Evolutionary conservation across 2,888 invertebrate genomes (phyloP), one percentile per base, ranked within the genome.

Genomic region (Gerris lacustris): DNA sequence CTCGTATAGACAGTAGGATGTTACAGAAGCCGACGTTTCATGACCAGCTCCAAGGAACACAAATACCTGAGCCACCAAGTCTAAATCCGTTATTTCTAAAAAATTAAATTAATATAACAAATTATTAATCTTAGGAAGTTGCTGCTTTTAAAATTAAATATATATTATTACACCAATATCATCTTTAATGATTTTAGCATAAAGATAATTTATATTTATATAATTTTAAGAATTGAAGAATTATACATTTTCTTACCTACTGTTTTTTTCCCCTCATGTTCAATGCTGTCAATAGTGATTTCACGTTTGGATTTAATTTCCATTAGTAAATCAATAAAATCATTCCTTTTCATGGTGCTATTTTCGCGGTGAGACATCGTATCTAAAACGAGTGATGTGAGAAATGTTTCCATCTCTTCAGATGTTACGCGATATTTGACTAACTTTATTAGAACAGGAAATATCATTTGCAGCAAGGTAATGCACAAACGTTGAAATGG

Each of bases 1-100:
- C 78, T 85, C 84, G 76, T 86, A 82, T 62, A 86, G 79, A 6
- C 84, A 79, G 76, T 85, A 85, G 43, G 84, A 83, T 67, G 86
- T 80, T 0, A 85, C 84, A 0, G 85, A 83, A 0, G 85, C 84
- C 0, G 84, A 83, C 0, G 84, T 84, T 76, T 84, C 84, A 74
- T 81, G 83, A 2, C 84, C 84, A 44, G 84, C 85, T 1, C 82
- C 73, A 74, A 83, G 84, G 75, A 85, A 84, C 1, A 83, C 80
- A 0, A 83, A 76, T 0, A 82, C 79, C 72, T 84, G 82, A 0
- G 83, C 79, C 0, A 79, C 75, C 73, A 83, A 77, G 72, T 83
- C 82, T 80, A 84, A 78, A 31, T 71, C 7, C 0, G 70, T 83
- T 74, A 84, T 82, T 6, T 84, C 84, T 84, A 79, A 45, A 78